phyloP scores from a whole-genome alignment of 2,113 vertebrate species.

The Cyphomyrus plagiostoma region DNA sequence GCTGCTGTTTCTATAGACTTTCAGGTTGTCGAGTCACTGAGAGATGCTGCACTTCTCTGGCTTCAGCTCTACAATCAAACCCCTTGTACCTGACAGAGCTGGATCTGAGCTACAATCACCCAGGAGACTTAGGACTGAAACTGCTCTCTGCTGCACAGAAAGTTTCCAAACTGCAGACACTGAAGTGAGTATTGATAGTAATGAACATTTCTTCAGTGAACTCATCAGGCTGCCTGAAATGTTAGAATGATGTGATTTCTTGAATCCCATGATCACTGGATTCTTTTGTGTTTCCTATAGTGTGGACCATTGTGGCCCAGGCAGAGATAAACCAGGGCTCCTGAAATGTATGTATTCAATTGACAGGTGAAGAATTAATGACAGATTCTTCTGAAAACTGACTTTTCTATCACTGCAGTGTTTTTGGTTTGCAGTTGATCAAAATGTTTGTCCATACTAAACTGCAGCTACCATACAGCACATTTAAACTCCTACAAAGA shows the following conservation, averaged over 20 bases:
- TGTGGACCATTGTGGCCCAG: conserved; percentile 21
- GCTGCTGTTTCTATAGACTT: neutral
- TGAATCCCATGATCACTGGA: neutral
- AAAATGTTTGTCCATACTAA: too few species aligned
- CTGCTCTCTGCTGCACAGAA: neutral
- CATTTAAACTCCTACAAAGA: too few species aligned
- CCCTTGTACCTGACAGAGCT: conserved; percentile 4
- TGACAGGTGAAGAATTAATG: neutral
- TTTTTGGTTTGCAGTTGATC: too few species aligned
- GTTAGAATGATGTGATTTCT: neutral
- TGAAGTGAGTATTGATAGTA: neutral
- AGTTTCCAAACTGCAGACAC: neutral
- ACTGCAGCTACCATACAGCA: too few species aligned
- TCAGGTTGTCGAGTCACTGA: conserved; percentile 7
- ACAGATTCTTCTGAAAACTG: neutral
- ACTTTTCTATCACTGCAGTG: too few species aligned
- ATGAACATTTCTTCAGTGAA: neutral
- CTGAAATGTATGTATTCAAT: conserved; percentile 48
- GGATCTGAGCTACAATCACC: conserved; percentile 17
- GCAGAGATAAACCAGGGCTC: conserved; percentile 35
- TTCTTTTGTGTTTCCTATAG: conserved; percentile 31
- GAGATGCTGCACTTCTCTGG: neutral
- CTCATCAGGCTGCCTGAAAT: neutral
- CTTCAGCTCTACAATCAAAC: conserved; percentile 15
- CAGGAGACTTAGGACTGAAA: neutral